Conservation (phyloP, 2,797 vertebrate species). For the Aulostomus chinensis region DNA sequence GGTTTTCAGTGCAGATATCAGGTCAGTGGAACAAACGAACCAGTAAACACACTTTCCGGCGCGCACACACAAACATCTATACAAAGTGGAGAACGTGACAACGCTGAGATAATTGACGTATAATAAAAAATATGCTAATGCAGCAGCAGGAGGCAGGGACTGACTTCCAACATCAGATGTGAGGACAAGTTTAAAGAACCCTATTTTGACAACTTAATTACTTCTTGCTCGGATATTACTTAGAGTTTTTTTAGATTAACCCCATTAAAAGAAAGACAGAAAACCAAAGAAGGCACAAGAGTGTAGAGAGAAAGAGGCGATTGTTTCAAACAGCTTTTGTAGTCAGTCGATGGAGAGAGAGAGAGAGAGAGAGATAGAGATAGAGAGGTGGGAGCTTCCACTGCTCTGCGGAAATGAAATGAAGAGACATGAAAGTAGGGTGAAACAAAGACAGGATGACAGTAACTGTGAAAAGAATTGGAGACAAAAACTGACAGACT, state of each 20-base stretch:
- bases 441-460: slow-evolving; percentile 56
- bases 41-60: slow-evolving; percentile 5
- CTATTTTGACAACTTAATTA: slow-evolving; percentile 79
- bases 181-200: slow-evolving; percentile 57
- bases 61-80: slow-evolving; percentile 1
- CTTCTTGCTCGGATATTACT: slow-evolving; percentile 66
- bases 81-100: slow-evolving; percentile 49
- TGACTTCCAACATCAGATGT: slow-evolving; percentile 39
- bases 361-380: too few relatives aligned
- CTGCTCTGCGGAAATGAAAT: slow-evolving; percentile 48
- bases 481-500: slow-evolving; percentile 29
- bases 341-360: slow-evolving; percentile 39
- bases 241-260: slow-evolving; percentile 71
- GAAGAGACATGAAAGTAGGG: slow-evolving; percentile 43
- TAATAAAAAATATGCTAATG: slow-evolving; percentile 74
- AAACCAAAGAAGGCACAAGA: slow-evolving; percentile 43
- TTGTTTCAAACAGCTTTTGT: slow-evolving; percentile 63
- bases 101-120: slow-evolving; percentile 55
- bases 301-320: slow-evolving; percentile 43
- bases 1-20: slow-evolving; percentile 8
- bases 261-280: slow-evolving; percentile 41
- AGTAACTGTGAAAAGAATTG: slow-evolving; percentile 44
- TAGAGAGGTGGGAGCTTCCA: too few relatives aligned
- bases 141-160: slow-evolving; percentile 49
- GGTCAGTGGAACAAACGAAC: background rate